Conservation (phyloP, 2,113 vertebrate species). For the Salvelinus namaycush region DNA sequence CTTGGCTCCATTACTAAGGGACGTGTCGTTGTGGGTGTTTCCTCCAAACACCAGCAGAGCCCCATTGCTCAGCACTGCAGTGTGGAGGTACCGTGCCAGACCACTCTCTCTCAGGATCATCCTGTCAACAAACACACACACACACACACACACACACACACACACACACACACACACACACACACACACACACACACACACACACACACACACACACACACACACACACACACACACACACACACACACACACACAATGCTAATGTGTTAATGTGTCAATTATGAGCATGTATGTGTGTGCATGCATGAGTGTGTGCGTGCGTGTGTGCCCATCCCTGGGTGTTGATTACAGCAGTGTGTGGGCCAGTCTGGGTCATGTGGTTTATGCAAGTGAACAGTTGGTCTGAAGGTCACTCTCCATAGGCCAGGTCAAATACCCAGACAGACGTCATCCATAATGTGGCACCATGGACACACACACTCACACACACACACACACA, state of each 20-base stretch:
- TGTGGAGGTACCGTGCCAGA: conserved; percentile 87
- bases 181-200: conserved; percentile 47
- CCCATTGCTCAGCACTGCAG: conserved; percentile 83
- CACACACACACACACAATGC: conserved; percentile 50
- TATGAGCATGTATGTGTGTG: conserved; percentile 4
- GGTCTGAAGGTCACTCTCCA: conserved; percentile 44
- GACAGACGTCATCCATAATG: conserved; percentile 40
- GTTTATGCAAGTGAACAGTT: conserved; percentile 42
- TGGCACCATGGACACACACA: conserved; percentile 22
- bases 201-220: conserved; percentile 58
- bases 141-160: background rate
- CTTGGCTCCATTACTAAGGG: conserved; percentile 90
- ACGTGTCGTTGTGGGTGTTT: conserved; percentile 94
- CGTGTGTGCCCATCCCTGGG: background rate
- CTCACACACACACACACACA: conserved; percentile 6
- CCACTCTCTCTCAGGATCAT: conserved; percentile 84
- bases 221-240: conserved; percentile 61
- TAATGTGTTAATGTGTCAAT: background rate
- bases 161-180: too few species aligned
- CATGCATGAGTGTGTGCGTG: background rate
- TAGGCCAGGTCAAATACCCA: conserved; percentile 39
- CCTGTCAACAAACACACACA: conserved; percentile 75
- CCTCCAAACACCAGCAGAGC: conserved; percentile 90
- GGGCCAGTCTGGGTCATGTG: background rate
- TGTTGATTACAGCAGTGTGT: conserved; percentile 3